phyloP scores from a whole-genome alignment of 2,113 vertebrate species.

The Callithrix jacchus region DNA sequence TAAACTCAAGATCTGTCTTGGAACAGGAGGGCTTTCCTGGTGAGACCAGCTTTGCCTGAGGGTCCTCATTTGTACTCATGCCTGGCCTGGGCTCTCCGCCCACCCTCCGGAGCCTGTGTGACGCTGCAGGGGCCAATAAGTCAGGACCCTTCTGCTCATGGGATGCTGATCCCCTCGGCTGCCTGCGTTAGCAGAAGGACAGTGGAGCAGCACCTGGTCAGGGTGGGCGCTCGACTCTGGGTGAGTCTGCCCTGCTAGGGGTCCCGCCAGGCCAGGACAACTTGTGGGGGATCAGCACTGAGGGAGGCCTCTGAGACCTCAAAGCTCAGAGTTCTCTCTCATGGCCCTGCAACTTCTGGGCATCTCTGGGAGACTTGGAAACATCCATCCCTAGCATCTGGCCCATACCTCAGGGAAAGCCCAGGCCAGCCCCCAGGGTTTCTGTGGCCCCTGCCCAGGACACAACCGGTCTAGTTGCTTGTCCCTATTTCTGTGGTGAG shows the following conservation, averaged over 20 bases:
- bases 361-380: neutral
- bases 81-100: no score
- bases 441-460: neutral
- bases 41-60: neutral
- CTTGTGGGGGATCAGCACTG: accelerated
- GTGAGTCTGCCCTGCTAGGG: neutral
- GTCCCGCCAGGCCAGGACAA: neutral
- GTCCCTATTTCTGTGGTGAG: neutral
- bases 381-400: neutral
- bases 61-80: no score
- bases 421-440: neutral
- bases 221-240: neutral
- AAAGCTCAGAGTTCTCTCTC: neutral
- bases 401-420: neutral
- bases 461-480: neutral
- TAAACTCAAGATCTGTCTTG: neutral
- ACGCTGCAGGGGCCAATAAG: neutral
- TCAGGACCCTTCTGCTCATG: neutral
- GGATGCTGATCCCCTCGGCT: accelerated
- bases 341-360: neutral
- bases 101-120: neutral
- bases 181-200: neutral
- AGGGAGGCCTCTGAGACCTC: neutral
- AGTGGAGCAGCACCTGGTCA: neutral
- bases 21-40: neutral